Base-by-base conservation (phyloP, 2,888 invertebrate genomes). In the Hypsopygia costalis region DNA sequence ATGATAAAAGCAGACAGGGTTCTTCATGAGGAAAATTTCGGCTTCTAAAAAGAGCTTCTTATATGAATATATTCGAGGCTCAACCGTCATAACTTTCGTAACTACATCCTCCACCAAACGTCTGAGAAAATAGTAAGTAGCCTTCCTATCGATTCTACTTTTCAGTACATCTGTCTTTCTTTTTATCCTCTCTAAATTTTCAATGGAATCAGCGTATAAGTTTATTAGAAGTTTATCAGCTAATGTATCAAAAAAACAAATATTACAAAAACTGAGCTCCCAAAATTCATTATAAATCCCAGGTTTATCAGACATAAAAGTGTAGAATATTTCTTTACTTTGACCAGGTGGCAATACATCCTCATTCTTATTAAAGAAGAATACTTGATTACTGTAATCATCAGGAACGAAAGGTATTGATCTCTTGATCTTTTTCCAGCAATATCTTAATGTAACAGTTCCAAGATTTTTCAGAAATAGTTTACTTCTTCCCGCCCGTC, bases 321-420 rank as follows among this genome's bases (percentile, higher is more conserved):
- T 90, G 22, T 92, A 74, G 8, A 56, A 67, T 31, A 92, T 52
- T 21, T 77, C 51, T 30, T 74, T 74, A 1, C 56, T 70, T 51
- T 90, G 83, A 0, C 90, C 90, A 0, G 91, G 92, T 0, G 81
- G 64, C 30, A 92, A 45, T 0, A 90, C 60, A 10, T 86, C 77
- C 58, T 90, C 90, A 47, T 89, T 91, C 66, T 91, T 91, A 42
- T 91, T 85, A 44, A 92, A 92, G 58, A 81, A 91, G 56, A 91
- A 92, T 0, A 76, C 75, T 58, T 80, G 87, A 30, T 69, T 75
- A 39, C 58, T 65, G 22, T 48, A 51, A 31, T 67, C 69, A 42
- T 79, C 77, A 2, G 77, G 71, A 50, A 82, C 71, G 25, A 69
- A 69, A 1, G 68, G 70, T 21, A 81, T 64, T 0, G 67, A 45